Evolutionary conservation across 2,888 invertebrate species (phyloP).

Genomic region (Mesodorylaimus sp.): DNA sequence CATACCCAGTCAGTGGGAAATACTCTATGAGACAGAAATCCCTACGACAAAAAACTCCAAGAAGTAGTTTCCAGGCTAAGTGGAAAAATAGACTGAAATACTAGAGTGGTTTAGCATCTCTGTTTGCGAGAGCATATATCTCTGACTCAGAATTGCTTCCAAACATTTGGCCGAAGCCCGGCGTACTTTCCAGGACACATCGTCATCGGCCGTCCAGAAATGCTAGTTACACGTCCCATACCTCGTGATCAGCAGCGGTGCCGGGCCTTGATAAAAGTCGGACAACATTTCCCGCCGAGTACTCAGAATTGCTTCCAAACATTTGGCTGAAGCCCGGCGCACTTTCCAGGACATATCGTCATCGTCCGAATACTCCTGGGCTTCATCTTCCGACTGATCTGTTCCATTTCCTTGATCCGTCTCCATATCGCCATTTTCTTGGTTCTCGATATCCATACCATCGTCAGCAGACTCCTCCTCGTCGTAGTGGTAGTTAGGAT

Average conservation of each 20-base stretch:
- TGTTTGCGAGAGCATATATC: too few relatives aligned
- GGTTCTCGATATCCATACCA: conserved; percentile 11
- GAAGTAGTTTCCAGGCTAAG: too few relatives aligned
- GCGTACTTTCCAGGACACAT: conserved; percentile 80
- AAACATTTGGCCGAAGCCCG: conserved; percentile 92
- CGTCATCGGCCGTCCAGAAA: conserved; percentile 98
- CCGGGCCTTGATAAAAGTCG: conserved; percentile 68
- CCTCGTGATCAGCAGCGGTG: conserved; percentile 70
- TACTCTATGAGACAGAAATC: too few relatives aligned
- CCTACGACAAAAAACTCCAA: too few relatives aligned
- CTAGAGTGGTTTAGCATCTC: too few relatives aligned
- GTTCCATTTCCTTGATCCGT: conserved; percentile 34
- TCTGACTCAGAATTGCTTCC: conserved; percentile 80
- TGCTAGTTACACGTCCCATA: too few relatives aligned
- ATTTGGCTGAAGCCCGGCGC: conserved; percentile 85
- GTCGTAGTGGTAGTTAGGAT: conserved; percentile 98
- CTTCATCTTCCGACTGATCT: conserved; percentile 43
- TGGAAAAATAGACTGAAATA: too few relatives aligned
- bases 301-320: conserved; percentile 77
- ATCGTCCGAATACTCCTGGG: conserved; percentile 89
- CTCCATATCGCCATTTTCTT: background rate
- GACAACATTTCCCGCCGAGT: conserved; percentile 74
- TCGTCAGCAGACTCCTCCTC: conserved; percentile 32
- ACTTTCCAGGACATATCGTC: conserved; percentile 93
- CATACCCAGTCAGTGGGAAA: too few relatives aligned